Evolutionary conservation across 2,113 vertebrate genomes (phyloP).

Genomic region (Drymodes brunneopygia): DNA sequence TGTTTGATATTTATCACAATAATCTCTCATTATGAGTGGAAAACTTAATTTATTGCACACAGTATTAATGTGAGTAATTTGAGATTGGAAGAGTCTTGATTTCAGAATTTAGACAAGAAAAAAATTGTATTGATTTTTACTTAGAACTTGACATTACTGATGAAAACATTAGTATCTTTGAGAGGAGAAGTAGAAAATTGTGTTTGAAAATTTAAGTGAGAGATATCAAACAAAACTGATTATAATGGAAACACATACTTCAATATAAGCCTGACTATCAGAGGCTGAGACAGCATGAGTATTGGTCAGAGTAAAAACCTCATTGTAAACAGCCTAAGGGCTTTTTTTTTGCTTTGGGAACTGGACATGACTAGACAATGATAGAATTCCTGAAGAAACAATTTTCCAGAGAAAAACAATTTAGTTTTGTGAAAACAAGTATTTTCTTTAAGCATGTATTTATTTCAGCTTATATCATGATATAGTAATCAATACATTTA

Average conservation of each 20-base stretch:
- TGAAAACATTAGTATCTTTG: neutral
- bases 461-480: neutral
- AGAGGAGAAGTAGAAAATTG: neutral
- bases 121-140: neutral
- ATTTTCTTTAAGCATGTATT: neutral
- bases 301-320: neutral
- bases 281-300: neutral
- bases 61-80: neutral
- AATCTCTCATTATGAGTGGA: neutral
- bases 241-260: neutral
- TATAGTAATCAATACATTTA: neutral
- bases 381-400: neutral
- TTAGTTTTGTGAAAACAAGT: neutral
- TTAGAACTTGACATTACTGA: neutral
- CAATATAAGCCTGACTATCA: neutral
- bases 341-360: neutral
- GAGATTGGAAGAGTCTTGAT: neutral
- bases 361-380: neutral
- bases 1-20: slow-evolving; percentile 39
- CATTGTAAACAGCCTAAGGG: neutral
- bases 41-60: neutral
- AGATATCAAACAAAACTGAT: neutral
- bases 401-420: neutral
- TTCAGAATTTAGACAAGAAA: neutral
- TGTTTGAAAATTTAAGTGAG: neutral